A percentile compares a stretch with the other conserved stretches of the same genome.
These are phyloP conservation scores for Glomeris marginata DNA, from an alignment of 2,888 invertebrate species.

Conservation along the genomic window DNA sequence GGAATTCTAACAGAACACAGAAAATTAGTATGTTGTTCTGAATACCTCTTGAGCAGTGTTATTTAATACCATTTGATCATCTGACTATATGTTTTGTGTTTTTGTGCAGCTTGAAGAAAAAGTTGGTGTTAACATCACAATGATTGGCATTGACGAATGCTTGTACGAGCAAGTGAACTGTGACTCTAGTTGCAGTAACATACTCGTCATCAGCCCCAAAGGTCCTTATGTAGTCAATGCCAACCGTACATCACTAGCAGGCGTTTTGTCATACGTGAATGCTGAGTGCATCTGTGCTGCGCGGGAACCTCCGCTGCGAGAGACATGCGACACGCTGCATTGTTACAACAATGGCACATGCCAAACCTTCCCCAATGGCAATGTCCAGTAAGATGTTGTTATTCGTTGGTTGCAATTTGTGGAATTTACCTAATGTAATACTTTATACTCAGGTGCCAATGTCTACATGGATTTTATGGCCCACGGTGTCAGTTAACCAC, in stretches of 20 bases:
- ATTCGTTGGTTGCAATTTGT: neutral
- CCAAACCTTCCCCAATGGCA: constrained; percentile 8
- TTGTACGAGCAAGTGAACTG: constrained; percentile 56
- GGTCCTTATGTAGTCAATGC: constrained; percentile 69
- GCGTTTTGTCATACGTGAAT: constrained; percentile 67
- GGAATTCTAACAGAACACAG: constrained; percentile 57
- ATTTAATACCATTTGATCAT: too few species aligned
- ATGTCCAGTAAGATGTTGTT: constrained; percentile 5
- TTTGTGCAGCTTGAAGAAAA: constrained; percentile 45
- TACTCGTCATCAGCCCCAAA: constrained; percentile 51
- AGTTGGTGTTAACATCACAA: constrained; percentile 55
- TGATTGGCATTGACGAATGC: constrained; percentile 87
- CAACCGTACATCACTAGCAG: constrained; percentile 85
- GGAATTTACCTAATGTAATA: neutral
- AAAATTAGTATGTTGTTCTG: too few species aligned
- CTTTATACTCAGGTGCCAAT: constrained; percentile 48
- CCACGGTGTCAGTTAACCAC: constrained; percentile 80
- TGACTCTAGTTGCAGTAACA: constrained; percentile 59
- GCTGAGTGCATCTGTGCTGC: constrained; percentile 54
- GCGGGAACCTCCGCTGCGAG: constrained; percentile 24
- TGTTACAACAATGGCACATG: constrained; percentile 66
- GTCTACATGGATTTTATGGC: constrained; percentile 61
- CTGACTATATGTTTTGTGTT: neutral
- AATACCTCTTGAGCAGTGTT: too few species aligned
- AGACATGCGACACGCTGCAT: constrained; percentile 26